Evolutionary conservation across 2,113 vertebrate genomes (phyloP).

Genomic region (Elanoides forficatus): DNA sequence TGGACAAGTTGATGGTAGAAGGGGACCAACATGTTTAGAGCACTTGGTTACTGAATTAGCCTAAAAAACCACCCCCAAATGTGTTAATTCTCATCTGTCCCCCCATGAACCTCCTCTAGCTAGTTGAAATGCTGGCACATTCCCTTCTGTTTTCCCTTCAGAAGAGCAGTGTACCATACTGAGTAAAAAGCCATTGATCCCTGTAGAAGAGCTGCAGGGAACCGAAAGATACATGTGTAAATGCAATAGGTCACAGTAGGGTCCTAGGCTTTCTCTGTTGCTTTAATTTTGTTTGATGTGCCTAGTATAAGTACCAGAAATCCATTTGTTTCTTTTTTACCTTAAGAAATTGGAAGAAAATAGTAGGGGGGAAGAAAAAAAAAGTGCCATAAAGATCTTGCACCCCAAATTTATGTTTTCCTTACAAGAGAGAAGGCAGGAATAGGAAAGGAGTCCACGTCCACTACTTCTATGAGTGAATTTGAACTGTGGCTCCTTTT

Average conservation of each 20-base stretch:
- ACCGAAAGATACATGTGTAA: not conserved
- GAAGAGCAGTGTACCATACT: not conserved
- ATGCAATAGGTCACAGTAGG: not conserved
- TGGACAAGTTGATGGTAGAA: not conserved
- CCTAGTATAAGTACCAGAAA: not conserved
- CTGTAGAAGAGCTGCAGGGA: not conserved
- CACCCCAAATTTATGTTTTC: not conserved
- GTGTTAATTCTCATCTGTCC: not conserved
- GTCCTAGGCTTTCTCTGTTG: not conserved
- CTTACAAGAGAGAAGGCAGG: not conserved
- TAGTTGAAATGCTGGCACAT: not conserved
- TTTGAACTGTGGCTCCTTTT: not conserved
- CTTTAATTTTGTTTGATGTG: constrained; percentile 12
- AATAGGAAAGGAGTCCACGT: not conserved
- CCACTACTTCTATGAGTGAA: not conserved
- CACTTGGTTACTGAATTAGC: not conserved
- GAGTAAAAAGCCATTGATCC: constrained; percentile 1
- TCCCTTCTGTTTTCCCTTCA: not conserved
- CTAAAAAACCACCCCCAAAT: not conserved
- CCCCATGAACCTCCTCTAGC: not conserved
- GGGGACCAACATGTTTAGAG: not conserved
- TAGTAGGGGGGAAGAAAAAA: not conserved
- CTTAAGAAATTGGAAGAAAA: not conserved
- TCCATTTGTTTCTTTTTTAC: not conserved
- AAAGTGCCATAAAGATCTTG: not conserved